Evolutionary conservation across 2,888 invertebrate species (phyloP), one percentile per base, ranked within the genome.

Genomic region (Erebia epiphron): DNA sequence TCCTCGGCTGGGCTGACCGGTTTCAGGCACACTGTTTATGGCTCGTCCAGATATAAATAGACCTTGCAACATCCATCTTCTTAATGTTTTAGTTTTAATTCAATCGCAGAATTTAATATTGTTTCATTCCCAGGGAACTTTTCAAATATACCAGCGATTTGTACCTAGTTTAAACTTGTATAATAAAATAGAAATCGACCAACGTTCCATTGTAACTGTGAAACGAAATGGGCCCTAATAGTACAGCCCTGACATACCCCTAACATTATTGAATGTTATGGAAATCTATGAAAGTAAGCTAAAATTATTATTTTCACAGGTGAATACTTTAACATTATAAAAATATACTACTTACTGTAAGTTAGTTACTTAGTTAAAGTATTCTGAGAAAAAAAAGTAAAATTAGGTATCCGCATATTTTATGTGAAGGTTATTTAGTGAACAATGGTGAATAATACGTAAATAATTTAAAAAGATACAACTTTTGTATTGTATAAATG

Each of bases 1-100:
- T 90, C 92, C 90, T 82, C 79, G 71, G 87, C 86, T 84, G 82
- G 86, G 82, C 84, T 79, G 89, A 92, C 92, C 91, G 92, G 92
- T 92, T 79, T 90, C 83, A 79, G 81, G 78, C 83, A 81, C 81
- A 85, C 89, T 86, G 89, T 90, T 91, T 91, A 91, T 88, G 90
- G 89, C 83, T 84, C 86, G 86, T 87, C 89, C 89, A 88, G 90
- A 88, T 92, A 92, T 91, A 92, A 91, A 92, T 92, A 92, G 91
- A 90, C 83, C 82, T 85, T 83, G 88, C 87, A 84, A 86, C 88
- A 90, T 90, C 89, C 88, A 88, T 92, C 91, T 89, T 83, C 83
- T 80, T 80, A 78, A 79, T 83, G 84, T 83, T 86, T 84, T 83
- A 86, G 82, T 88, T 89, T 87, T 87, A 79, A 81, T 74, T 71